Base-by-base conservation (phyloP, 2,113 vertebrate species). In the Cyphotilapia sp. region DNA sequence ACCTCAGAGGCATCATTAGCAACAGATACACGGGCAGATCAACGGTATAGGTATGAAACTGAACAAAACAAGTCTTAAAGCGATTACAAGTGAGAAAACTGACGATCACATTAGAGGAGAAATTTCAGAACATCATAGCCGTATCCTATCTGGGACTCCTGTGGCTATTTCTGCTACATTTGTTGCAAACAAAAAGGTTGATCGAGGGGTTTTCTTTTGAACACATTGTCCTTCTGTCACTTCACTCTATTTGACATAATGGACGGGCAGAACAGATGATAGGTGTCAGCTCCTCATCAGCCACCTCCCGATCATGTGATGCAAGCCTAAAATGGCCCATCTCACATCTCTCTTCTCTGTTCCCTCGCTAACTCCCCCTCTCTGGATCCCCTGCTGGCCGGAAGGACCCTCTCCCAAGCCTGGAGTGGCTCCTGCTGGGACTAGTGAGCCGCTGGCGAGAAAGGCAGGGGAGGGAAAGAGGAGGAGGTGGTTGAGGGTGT, bases 121-220 rank as follows among this genome's bases (percentile, higher is more conserved):
- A 90, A 94, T 95, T 95, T 91, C 63, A 87, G 91, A 87, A 81
- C 89, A 91, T 88, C 93, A 87, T 89, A 83, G 86, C 92, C 82
- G 45, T 85, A 74, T 88, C 94, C 85, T 86, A 81, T 87, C 92
- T 71, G 84, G 91, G 89, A 93, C 94, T 95, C 94, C 95, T 83
- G 95, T 61, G 92, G 95, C 91, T 95, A 80, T 90, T 97, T 97
- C 96, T 95, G 96, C 96, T 96, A 95, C 96, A 96, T 95, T 97
- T 94, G 94, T 88, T 81, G 85, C 95, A 95, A 96, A 97, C 95
- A 97, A 97, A 96, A 96, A 94, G 74, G 80, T 82, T 91, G 89
- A 93, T 94, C 92, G 54, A 47, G 84, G 93, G 14, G 14, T 76
- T 76, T 93, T 96, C 94, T 94, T 83, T 94, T 83, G 90, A 93